Conservation (phyloP, 2,113 vertebrate species). For the Indri indri region DNA sequence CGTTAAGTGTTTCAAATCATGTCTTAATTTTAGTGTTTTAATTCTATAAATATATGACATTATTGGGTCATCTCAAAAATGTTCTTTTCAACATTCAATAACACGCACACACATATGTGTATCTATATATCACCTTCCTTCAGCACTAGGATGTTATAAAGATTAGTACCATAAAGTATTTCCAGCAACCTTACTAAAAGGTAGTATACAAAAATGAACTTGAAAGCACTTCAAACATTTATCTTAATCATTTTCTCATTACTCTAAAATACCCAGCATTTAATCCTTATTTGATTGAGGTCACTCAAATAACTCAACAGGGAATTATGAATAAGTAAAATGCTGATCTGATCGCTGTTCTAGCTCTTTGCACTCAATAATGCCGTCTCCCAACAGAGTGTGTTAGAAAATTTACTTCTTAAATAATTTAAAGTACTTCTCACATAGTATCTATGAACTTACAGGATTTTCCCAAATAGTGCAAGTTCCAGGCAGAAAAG, state of each 20-base stretch:
- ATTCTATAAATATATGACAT: slow-evolving; percentile 1
- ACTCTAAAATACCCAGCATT: slow-evolving; percentile 35
- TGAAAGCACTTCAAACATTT: slow-evolving; percentile 20
- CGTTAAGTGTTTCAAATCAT: background rate
- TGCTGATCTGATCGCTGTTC: background rate
- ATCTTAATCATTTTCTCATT: slow-evolving; percentile 51
- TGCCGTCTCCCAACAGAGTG: background rate
- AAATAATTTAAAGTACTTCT: slow-evolving; percentile 28
- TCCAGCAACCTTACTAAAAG: slow-evolving; percentile 2
- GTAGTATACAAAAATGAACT: slow-evolving; percentile 14
- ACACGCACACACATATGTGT: background rate
- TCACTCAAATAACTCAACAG: slow-evolving; percentile 53
- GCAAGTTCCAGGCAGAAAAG: slow-evolving; percentile 29
- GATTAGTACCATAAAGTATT: background rate
- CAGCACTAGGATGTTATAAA: background rate
- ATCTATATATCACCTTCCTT: background rate
- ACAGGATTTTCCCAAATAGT: background rate
- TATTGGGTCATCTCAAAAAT: slow-evolving; percentile 33
- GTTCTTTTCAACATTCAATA: background rate
- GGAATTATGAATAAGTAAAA: slow-evolving; percentile 21
- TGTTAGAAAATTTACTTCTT: slow-evolving; percentile 13
- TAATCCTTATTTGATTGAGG: slow-evolving; percentile 56
- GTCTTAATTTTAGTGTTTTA: slow-evolving; percentile 11
- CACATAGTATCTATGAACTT: background rate
- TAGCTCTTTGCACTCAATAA: background rate